These are phyloP conservation scores for Stegophylla sp. DNA, from an alignment of 2,888 invertebrate genomes.

Conservation along the genomic window DNA sequence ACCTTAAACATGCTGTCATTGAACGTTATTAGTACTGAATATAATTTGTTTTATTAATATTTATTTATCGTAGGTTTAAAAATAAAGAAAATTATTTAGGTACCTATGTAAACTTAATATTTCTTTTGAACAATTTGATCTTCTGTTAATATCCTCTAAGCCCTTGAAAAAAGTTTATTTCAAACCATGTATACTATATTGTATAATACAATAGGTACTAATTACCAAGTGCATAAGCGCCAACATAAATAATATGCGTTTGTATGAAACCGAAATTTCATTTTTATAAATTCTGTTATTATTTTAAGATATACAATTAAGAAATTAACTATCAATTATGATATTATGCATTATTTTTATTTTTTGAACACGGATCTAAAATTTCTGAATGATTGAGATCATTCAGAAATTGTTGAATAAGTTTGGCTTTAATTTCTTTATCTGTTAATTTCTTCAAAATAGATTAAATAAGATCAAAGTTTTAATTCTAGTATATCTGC, in stretches of 20 bases:
- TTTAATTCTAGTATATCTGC: too few relatives aligned
- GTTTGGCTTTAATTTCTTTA: too few relatives aligned
- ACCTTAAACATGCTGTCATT: background rate
- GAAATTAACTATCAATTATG: too few relatives aligned
- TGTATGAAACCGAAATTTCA: background rate
- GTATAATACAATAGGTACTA: background rate
- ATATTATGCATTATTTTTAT: too few relatives aligned
- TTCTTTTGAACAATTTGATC: background rate
- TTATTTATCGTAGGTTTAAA: conserved; percentile 8
- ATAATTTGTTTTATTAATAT: background rate
- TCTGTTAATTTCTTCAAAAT: too few relatives aligned
- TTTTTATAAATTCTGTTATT: background rate
- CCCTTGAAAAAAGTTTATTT: conserved; percentile 20
- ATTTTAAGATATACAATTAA: too few relatives aligned
- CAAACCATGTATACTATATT: too few relatives aligned
- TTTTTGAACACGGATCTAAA: too few relatives aligned
- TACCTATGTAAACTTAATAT: background rate
- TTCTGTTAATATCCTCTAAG: background rate
- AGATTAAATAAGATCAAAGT: too few relatives aligned
- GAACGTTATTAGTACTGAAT: conserved; percentile 1
- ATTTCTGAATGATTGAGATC: too few relatives aligned
- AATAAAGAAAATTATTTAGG: conserved; percentile 4
- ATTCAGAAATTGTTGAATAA: too few relatives aligned
- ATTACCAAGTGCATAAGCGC: too few relatives aligned
- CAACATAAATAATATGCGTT: background rate